Evolutionary conservation across 2,797 vertebrate species (phyloP), one percentile per base, ranked within the genome.

Genomic region (Karalla daura): DNA sequence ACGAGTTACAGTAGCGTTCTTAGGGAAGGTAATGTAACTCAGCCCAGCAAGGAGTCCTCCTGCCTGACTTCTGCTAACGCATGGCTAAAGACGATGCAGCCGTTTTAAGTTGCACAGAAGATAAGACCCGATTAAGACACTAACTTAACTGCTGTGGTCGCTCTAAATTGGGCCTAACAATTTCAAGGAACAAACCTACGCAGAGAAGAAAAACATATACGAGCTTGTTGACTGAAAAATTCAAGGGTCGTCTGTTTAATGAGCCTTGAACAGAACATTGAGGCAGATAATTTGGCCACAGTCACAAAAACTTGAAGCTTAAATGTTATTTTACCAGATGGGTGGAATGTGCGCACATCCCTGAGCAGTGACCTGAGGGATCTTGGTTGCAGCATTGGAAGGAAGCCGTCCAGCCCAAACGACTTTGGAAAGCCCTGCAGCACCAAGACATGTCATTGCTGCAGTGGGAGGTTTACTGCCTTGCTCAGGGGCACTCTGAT

Each of bases 1-100:
- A 91, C 82, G 78, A 86, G 37, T 52, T 89, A 91, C 88, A 87
- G 88, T 90, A 86, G 86, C 81, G 65, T 21, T 63, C 28, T n/a
- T n/a, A 54, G 39, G 45, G 59, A 63, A 27, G 28, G 23, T n/a
- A n/a, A n/a, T n/a, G n/a, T n/a, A n/a, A n/a, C n/a, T n/a, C 36
- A 37, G 60, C 68, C 46, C 44, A 46, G 53, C 51, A 27, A 52
- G 46, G 37, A 52, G 65, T n/a, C 23, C 32, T 70, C 5, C 62
- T 54, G 46, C 15, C 43, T 45, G 41, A 54, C 14, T 11, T 3
- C 30, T 50, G 30, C 28, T 17, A 70, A 61, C 59, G 36, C 46
- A 43, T 2, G 4, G 27, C 44, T 5, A 21, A 52, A 47, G 46
- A 25, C 14, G 64, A 15, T 54, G 30, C 2, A 1, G 35, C 24